These are phyloP conservation scores for Acanthurus tractus DNA, from an alignment of 2,797 vertebrate genomes.

Conservation along the genomic window DNA sequence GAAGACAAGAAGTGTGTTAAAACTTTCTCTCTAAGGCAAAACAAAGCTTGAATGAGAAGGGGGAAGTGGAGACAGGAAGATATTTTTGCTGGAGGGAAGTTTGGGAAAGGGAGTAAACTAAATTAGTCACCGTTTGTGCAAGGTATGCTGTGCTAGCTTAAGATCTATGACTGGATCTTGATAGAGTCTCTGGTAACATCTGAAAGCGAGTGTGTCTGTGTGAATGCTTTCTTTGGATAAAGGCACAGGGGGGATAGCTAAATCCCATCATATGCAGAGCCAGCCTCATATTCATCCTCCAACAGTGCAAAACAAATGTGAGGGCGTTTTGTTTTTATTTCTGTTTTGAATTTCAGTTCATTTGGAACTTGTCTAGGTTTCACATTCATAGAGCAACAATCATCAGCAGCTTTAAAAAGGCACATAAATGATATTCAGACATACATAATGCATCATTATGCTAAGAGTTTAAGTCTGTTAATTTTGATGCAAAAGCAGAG, in stretches of 20 bases:
- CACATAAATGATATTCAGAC: neutral
- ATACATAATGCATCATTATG: neutral
- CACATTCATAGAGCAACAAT: neutral
- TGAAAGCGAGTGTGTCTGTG: conserved; percentile 1
- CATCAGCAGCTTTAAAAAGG: neutral
- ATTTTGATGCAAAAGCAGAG: neutral
- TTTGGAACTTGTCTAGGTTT: neutral
- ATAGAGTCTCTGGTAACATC: conserved; percentile 15
- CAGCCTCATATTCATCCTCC: neutral
- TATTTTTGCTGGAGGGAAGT: conserved; percentile 30
- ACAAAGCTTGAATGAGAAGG: conserved; percentile 19
- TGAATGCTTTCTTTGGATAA: conserved; percentile 7
- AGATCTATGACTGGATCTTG: conserved; percentile 5
- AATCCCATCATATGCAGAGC: neutral
- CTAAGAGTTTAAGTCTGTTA: neutral
- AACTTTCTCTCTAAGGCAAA: conserved; percentile 34
- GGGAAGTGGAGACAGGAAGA: conserved; percentile 1
- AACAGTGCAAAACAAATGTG: conserved; percentile 1
- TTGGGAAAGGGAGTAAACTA: conserved; percentile 26
- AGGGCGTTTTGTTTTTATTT: neutral
- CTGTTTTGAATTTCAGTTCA: conserved; percentile 6
- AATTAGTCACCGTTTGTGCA: conserved; percentile 25
- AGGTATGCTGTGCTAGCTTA: neutral
- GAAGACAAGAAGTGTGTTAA: conserved; percentile 9
- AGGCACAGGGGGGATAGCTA: neutral